phyloP scores from a whole-genome alignment of 2,888 invertebrate genomes.

The Microctonus brassicae region DNA sequence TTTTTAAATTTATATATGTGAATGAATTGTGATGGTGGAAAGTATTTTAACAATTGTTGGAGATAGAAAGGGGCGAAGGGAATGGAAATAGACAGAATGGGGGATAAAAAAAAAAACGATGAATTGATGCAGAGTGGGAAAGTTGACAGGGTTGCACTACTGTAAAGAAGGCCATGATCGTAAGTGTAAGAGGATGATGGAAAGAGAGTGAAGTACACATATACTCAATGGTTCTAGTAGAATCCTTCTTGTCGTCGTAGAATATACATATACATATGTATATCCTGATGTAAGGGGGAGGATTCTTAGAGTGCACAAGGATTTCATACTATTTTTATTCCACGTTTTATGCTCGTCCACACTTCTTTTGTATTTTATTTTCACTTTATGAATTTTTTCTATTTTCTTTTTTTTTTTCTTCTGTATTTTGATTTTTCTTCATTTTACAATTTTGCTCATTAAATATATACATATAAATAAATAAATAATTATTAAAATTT shows the following conservation, averaged over 20 bases:
- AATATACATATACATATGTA: slow-evolving; percentile 24
- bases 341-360: slow-evolving; percentile 37
- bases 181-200: slow-evolving; percentile 55
- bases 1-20: too few species aligned
- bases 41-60: slow-evolving; percentile 51
- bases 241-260: slow-evolving; percentile 66
- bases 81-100: slow-evolving; percentile 35
- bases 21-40: not conserved
- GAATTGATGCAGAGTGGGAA: slow-evolving; percentile 36
- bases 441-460: not conserved
- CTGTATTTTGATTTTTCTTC: slow-evolving; percentile 26
- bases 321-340: slow-evolving; percentile 61
- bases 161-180: slow-evolving; percentile 48
- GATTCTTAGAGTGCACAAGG: slow-evolving; percentile 62
- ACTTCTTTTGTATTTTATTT: slow-evolving; percentile 35
- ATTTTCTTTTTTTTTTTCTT: slow-evolving; percentile 19
- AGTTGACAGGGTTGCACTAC: slow-evolving; percentile 34
- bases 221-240: slow-evolving; percentile 66
- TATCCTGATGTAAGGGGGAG: slow-evolving; percentile 44
- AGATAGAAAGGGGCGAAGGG: slow-evolving; percentile 9
- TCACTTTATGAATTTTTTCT: not conserved
- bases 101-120: slow-evolving; percentile 24
- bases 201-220: slow-evolving; percentile 65
- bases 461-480: not conserved
- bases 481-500: too few species aligned